phyloP scores from a whole-genome alignment of 2,888 invertebrate species.

The Labia minor region DNA sequence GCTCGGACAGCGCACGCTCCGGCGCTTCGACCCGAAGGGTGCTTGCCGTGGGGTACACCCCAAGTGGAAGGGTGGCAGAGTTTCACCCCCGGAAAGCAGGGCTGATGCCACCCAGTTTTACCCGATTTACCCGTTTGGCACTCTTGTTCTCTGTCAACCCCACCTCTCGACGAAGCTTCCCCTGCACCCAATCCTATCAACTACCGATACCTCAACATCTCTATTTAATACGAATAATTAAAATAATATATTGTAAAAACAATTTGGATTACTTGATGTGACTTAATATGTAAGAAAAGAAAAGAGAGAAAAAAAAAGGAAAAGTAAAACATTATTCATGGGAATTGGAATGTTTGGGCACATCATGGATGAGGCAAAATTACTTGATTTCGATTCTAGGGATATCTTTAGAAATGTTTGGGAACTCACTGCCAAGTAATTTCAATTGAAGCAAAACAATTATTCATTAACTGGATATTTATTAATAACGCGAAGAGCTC shows the following conservation, averaged over 20 bases:
- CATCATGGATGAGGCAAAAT: too few species aligned
- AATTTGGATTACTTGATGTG: not conserved
- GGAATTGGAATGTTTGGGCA: too few species aligned
- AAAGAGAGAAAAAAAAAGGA: too few species aligned
- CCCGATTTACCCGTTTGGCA: not conserved
- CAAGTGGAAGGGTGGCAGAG: not conserved
- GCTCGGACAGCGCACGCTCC: conserved; percentile 13
- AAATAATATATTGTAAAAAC: not conserved
- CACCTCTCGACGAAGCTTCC: not conserved
- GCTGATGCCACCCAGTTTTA: not conserved
- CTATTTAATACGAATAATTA: not conserved
- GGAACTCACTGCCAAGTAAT: too few species aligned
- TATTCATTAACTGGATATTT: too few species aligned
- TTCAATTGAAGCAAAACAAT: too few species aligned
- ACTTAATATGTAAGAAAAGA: too few species aligned
- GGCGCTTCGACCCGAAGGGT: not conserved
- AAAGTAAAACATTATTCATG: too few species aligned
- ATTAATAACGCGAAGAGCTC: too few species aligned
- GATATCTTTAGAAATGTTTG: too few species aligned
- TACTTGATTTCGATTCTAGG: too few species aligned
- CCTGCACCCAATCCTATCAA: not conserved
- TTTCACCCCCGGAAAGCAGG: not conserved
- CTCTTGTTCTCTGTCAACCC: conserved; percentile 13
- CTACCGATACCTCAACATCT: conserved; percentile 4
- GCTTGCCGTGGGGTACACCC: not conserved